phyloP scores from a whole-genome alignment of 2,888 invertebrate genomes.

The Lithophane socia region DNA sequence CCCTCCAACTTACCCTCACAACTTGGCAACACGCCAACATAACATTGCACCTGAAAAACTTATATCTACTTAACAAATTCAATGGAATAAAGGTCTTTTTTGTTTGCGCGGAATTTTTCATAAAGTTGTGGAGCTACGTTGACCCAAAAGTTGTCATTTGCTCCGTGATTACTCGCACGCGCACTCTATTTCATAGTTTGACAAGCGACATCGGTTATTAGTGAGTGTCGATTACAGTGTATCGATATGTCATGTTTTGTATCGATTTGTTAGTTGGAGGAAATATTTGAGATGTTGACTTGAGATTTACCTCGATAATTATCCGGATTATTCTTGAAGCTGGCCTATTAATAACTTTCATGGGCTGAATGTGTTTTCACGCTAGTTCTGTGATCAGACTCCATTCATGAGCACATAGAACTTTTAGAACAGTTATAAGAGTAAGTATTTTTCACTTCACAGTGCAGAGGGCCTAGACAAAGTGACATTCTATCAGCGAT shows the following conservation, averaged over 20 bases:
- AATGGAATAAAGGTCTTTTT: constrained; percentile 72
- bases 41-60: constrained; percentile 71
- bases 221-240: constrained; percentile 75
- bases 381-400: too few relatives aligned
- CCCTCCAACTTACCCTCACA: constrained; percentile 82
- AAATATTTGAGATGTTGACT: constrained; percentile 25
- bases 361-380: not conserved
- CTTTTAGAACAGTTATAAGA: not conserved
- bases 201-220: constrained; percentile 83
- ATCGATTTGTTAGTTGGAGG: constrained; percentile 58
- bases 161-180: constrained; percentile 83
- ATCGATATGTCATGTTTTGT: constrained; percentile 72
- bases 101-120: constrained; percentile 56
- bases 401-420: not conserved
- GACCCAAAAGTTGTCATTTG: constrained; percentile 89
- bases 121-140: constrained; percentile 66
- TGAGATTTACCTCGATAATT: constrained; percentile 4
- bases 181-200: constrained; percentile 76
- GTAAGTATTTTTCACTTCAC: not conserved
- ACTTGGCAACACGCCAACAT: constrained; percentile 78
- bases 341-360: not conserved
- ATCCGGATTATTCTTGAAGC: not conserved
- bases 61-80: constrained; percentile 53
- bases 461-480: too few relatives aligned
- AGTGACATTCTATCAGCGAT: too few relatives aligned